A percentile compares a stretch with the other conserved stretches of the same genome.
Conservation (phyloP, 1,140 invertebrate species). For the Parasteatoda tepidariorum region DNA sequence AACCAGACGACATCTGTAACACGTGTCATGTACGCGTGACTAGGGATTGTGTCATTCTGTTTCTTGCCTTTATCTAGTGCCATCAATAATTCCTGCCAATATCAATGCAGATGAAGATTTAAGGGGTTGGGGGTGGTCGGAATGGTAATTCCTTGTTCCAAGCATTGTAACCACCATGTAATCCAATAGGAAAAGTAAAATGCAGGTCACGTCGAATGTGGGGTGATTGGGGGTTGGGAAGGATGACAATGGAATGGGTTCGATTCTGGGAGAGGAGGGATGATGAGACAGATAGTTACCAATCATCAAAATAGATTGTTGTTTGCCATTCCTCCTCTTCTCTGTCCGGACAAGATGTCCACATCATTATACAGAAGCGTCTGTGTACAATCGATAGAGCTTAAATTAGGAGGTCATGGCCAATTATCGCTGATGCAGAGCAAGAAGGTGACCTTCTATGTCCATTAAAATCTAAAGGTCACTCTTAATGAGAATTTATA, state of each 20-base stretch:
- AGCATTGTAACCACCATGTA: constrained; percentile 48
- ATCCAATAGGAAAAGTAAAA: constrained; percentile 54
- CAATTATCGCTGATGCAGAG: constrained; percentile 50
- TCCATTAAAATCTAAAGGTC: background rate
- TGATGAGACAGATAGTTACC: constrained; percentile 35
- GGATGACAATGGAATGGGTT: constrained; percentile 35
- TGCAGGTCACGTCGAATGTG: constrained; percentile 44
- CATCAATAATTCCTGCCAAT: constrained; percentile 59
- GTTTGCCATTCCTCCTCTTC: constrained; percentile 54
- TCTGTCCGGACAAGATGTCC: constrained; percentile 41
- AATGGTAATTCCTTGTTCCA: constrained; percentile 35
- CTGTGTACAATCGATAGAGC: constrained; percentile 2
- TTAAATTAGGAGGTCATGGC: constrained; percentile 49
- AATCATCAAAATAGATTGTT: constrained; percentile 56
- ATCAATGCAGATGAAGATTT: constrained; percentile 60
- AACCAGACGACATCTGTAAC: constrained; percentile 57
- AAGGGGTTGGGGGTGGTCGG: background rate
- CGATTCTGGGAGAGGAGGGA: background rate
- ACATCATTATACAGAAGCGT: constrained; percentile 49
- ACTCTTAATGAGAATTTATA: background rate
- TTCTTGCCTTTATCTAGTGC: constrained; percentile 17
- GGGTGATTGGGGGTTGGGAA: background rate
- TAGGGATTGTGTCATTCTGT: constrained; percentile 47
- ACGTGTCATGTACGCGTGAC: constrained; percentile 49
- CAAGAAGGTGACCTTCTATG: background rate